phyloP scores from a whole-genome alignment of 2,797 vertebrate species.

The Lithobates pipiens region DNA sequence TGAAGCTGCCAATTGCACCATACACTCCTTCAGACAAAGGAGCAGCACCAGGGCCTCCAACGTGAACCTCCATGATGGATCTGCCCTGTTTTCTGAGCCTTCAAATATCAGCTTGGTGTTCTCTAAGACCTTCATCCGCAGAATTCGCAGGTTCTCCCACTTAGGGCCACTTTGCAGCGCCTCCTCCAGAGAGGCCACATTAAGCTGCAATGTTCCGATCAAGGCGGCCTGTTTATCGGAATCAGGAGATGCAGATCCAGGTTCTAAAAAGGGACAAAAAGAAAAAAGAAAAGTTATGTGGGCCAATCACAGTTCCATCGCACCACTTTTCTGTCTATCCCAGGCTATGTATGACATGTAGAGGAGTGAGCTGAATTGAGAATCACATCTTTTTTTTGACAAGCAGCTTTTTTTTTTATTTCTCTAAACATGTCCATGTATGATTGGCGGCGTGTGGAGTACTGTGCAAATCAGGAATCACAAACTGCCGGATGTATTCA shows the following conservation, averaged over 20 bases:
- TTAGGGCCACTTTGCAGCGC: slow-evolving; percentile 70
- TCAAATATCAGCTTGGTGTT: slow-evolving; percentile 68
- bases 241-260: slow-evolving; percentile 63
- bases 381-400: too few species aligned
- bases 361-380: too few species aligned
- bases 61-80: slow-evolving; percentile 82
- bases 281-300: too few species aligned
- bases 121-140: slow-evolving; percentile 67
- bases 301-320: too few species aligned
- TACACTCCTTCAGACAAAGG: slow-evolving; percentile 77
- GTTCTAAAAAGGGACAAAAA: too few species aligned
- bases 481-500: not conserved
- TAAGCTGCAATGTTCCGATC: slow-evolving; percentile 74
- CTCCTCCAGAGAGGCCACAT: slow-evolving; percentile 74
- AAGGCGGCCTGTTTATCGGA: slow-evolving; percentile 74
- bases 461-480: too few species aligned
- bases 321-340: too few species aligned
- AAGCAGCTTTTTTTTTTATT: too few species aligned
- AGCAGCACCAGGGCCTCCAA: slow-evolving; percentile 84
- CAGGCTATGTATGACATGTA: too few species aligned
- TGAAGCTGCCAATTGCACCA: slow-evolving; percentile 73
- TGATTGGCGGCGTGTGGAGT: too few species aligned
- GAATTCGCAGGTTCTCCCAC: slow-evolving; percentile 61
- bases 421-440: too few species aligned
- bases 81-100: slow-evolving; percentile 62